These are phyloP conservation scores for Picathartes gymnocephalus DNA, from an alignment of 2,113 vertebrate species.

Conservation along the genomic window DNA sequence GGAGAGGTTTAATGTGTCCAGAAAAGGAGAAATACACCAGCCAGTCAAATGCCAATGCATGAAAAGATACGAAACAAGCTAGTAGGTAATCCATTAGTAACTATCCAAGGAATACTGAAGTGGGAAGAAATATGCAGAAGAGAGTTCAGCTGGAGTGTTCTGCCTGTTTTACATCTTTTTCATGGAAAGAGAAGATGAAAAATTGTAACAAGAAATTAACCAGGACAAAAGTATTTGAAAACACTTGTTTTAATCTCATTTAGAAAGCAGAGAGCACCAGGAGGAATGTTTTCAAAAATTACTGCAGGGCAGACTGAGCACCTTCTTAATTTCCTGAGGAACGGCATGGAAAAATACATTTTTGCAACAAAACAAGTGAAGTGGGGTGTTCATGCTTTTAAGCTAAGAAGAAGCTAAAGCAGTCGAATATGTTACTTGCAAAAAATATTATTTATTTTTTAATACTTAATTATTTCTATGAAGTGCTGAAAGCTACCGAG, in stretches of 20 bases:
- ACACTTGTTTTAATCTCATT: neutral
- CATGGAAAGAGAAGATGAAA: neutral
- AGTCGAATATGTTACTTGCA: neutral
- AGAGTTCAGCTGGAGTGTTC: neutral
- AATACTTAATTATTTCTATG: neutral
- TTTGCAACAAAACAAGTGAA: neutral
- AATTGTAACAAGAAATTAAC: neutral
- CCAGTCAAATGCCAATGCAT: neutral
- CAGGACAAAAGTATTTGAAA: neutral
- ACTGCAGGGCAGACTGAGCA: neutral
- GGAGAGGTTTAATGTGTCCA: neutral
- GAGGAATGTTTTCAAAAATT: neutral
- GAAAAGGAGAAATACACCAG: neutral
- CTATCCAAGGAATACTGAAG: neutral
- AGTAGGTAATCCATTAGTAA: neutral
- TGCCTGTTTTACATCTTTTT: neutral
- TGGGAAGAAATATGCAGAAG: neutral
- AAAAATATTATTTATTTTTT: neutral
- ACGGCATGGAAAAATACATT: neutral
- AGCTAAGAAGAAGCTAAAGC: neutral
- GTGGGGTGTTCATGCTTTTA: neutral
- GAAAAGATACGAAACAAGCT: neutral
- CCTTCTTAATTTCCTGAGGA: neutral
- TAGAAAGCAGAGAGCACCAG: neutral
- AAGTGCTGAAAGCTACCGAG: neutral